A percentile compares a stretch with the other conserved stretches of the same genome.
These are phyloP conservation scores for Cyprinodon brontotheroides DNA, from an alignment of 2,113 vertebrate species.

Conservation along the genomic window DNA sequence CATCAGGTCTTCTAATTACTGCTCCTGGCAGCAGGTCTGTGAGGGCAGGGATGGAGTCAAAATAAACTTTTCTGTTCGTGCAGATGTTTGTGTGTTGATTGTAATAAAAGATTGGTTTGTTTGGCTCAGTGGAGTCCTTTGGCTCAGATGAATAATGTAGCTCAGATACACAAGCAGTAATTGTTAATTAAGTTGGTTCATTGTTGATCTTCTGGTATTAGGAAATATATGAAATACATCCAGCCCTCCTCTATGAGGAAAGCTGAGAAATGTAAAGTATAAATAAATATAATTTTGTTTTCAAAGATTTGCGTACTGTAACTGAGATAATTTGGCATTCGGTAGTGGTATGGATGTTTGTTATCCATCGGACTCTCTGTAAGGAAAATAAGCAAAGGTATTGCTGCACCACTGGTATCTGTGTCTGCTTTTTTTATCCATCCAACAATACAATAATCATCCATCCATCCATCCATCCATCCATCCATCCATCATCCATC, in stretches of 20 bases:
- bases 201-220: neutral
- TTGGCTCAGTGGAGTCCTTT: neutral
- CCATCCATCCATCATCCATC: too few relatives aligned
- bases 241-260: neutral
- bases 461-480: too few relatives aligned
- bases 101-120: constrained; percentile 1
- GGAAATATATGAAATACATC: neutral
- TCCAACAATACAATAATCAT: too few relatives aligned
- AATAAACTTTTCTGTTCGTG: neutral
- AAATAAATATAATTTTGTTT: too few relatives aligned
- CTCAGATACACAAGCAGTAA: neutral
- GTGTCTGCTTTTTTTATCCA: too few relatives aligned
- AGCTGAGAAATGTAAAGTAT: too few relatives aligned
- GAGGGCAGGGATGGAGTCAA: constrained; percentile 4
- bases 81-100: neutral
- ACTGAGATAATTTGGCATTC: too few relatives aligned
- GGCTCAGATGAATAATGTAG: neutral
- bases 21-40: neutral
- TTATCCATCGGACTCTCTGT: too few relatives aligned
- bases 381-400: too few relatives aligned
- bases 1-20: constrained; percentile 8
- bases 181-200: neutral
- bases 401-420: too few relatives aligned
- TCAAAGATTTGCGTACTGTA: too few relatives aligned
- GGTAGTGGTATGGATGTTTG: too few relatives aligned